A percentile compares a stretch with the other conserved stretches of the same genome.
These are phyloP conservation scores for Lucilia sericata DNA, from an alignment of 1,140 invertebrate species.

Conservation along the genomic window DNA sequence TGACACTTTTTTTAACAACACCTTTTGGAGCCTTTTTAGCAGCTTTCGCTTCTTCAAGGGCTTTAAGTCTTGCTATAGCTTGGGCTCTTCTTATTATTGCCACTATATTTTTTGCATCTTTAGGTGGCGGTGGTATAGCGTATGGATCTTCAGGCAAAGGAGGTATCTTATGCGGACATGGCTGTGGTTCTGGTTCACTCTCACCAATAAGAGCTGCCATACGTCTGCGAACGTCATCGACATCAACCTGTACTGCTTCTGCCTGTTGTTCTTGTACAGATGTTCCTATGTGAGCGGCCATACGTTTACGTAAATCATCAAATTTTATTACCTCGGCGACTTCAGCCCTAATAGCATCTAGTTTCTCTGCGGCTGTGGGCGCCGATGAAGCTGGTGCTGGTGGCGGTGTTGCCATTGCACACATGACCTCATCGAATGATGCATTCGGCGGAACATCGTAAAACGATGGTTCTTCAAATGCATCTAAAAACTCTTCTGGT, in stretches of 20 bases:
- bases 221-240: background rate
- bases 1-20: background rate
- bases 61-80: conserved; percentile 19
- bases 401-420: background rate
- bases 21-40: background rate
- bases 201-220: background rate
- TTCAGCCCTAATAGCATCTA: background rate
- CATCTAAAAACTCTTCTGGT: conserved; percentile 1
- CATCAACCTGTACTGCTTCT: background rate
- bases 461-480: conserved; percentile 14
- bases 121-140: background rate
- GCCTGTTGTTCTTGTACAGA: background rate
- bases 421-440: conserved; percentile 29
- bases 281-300: background rate
- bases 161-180: background rate
- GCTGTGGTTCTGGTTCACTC: background rate
- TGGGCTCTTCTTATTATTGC: conserved; percentile 5
- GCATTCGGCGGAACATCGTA: background rate
- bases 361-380: background rate
- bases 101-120: background rate
- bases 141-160: background rate
- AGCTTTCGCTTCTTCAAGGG: background rate
- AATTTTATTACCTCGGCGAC: background rate
- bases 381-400: background rate
- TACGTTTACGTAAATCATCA: background rate